These are phyloP conservation scores for Spodoptera picta DNA, from an alignment of 2,888 invertebrate species.

Conservation along the genomic window DNA sequence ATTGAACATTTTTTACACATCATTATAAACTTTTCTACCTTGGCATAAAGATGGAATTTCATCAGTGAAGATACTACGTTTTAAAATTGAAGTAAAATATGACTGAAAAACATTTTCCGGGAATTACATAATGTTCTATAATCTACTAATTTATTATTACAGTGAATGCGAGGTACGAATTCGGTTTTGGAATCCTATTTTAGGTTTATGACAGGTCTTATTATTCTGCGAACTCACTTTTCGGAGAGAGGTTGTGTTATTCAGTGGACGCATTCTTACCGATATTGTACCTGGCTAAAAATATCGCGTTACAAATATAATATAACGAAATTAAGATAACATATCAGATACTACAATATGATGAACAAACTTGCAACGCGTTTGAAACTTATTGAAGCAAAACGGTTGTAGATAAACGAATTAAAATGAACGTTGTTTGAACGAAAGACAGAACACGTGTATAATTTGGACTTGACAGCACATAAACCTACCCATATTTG, in stretches of 20 bases:
- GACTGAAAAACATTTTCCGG: too few relatives aligned
- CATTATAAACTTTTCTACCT: conserved; percentile 8
- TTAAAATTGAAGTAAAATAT: too few relatives aligned
- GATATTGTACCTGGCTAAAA: too few relatives aligned
- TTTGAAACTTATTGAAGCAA: conserved; percentile 50
- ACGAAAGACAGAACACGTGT: conserved; percentile 64
- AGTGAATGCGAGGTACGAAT: too few relatives aligned
- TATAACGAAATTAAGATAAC: neutral
- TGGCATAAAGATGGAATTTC: neutral
- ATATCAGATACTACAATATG: neutral
- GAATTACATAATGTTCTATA: too few relatives aligned
- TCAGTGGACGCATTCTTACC: too few relatives aligned
- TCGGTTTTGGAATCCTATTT: too few relatives aligned
- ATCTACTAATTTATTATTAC: too few relatives aligned
- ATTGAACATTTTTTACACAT: conserved; percentile 23
- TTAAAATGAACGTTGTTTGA: conserved; percentile 67
- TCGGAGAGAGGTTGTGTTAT: neutral
- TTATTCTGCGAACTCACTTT: neutral
- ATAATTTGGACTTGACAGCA: conserved; percentile 66
- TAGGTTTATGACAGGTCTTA: too few relatives aligned
- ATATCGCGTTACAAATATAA: neutral
- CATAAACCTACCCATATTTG: conserved; percentile 61
- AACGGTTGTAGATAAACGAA: conserved; percentile 60
- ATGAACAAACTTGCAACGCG: conserved; percentile 9
- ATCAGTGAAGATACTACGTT: too few relatives aligned